Base-by-base conservation (phyloP, 2,113 vertebrate species). In the Urocitellus parryii region DNA sequence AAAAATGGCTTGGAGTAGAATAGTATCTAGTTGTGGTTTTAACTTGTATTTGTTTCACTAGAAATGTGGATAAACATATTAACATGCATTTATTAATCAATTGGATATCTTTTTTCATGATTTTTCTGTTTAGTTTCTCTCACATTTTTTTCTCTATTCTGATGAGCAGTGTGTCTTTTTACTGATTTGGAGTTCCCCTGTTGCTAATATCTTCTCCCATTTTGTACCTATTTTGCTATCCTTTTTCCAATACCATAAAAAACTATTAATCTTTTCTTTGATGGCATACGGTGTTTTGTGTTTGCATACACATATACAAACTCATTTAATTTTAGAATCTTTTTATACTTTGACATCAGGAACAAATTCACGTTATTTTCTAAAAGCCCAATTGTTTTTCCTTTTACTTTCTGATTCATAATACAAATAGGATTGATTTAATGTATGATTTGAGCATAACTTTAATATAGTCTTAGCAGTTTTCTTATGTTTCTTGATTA, bases 11-110 rank as follows among this genome's bases (percentile, higher is more conserved):
- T 90, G n/a, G 17, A 88, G 34, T 82, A 61, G 22, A 63, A 4
- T 70, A 13, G 58, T 77, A n/a, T 76, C 56, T 90, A 39, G 34
- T 81, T 93, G 14, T 72, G 53, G n/a, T 86, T 86, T 73, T 90
- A 68, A 58, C 20, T 61, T 88, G 16, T 70, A 77, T 39, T 51
- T 87, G 10, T 86, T 65, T 76, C 58, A 80, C 68, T 86, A 81
- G 61, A 58, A n/a, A 29, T 86, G 76, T 81, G 37, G 7, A 80
- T 86, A 56, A 74, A 81, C 6, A 65, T 16, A 51, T 78, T 68
- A 24, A 58, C 37, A 4, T 42, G 34, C 39, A 77, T 51, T 81
- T 68, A 67, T 76, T 42, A 17, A 37, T 93, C 34, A 58, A 58
- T 76, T 87, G 48, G 1, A 42, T 81, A 68, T 86, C 13, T 56